Evolutionary conservation across 2,113 vertebrate genomes (phyloP), one percentile per base, ranked within the genome.

Genomic region (Echinops telfairi): DNA sequence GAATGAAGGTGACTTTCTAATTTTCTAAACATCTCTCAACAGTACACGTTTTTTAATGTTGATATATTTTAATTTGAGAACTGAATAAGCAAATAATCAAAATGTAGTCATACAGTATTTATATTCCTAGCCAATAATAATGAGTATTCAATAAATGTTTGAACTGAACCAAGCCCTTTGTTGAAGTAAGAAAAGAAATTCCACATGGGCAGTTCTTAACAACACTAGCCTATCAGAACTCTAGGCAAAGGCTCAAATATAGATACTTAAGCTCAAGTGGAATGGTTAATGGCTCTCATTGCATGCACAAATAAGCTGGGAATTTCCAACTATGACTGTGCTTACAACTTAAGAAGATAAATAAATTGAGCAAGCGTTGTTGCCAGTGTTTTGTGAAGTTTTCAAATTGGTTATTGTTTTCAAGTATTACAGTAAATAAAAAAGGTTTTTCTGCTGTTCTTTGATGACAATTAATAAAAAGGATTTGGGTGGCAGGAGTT

Each of bases 81-180:
- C 68, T 95, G 81, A 85, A 92, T 90, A 77, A 87, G 75, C 85
- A 96, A 96, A 93, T 88, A 88, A 83, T 68, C 31, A 95, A 91
- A 92, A 80, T 20, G 71, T 87, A 57, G 31, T 84, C 66, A 86
- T 88, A 27, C 77, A 36, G 16, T 33, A 90, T 91, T 83, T 86
- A 76, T 91, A 75, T 47, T 89, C 83, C 25, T 90, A 70, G 76
- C 12, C 47, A 10, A 53, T 73, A 91, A 31, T 78, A 89, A 62
- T 25, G 68, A 47, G 53, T n/a, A 86, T 96, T 96, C 43, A 82
- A 85, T 58, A 94, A 79, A 92, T 90, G 62, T 94, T 95, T 97
- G 79, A 93, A 92, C 25, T 90, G 53, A 93, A 92, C n/a, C 58
- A 58, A 88, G 77, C 57, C 83, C 16, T 90, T 96, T 85, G 86